A percentile compares a stretch with the other conserved stretches of the same genome.
Conservation (phyloP, 2,888 invertebrate species). For the Phytoseiulus persimilis region DNA sequence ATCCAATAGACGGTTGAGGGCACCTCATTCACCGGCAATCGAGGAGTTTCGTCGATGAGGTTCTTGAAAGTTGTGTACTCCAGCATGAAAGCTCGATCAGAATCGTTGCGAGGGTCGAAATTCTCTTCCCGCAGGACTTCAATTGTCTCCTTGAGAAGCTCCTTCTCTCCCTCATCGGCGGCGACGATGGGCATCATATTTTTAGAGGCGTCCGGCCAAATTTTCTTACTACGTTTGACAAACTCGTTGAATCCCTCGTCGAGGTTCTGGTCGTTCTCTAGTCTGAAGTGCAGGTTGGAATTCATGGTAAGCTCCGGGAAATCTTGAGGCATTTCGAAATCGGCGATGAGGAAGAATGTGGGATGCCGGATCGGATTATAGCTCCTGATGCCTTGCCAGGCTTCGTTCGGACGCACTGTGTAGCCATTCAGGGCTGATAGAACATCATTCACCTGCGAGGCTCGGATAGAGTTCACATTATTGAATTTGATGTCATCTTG, state of each 20-base stretch:
- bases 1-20: slow-evolving; percentile 29
- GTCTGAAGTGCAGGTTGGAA: slow-evolving; percentile 21
- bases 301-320: slow-evolving; percentile 29
- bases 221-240: background rate
- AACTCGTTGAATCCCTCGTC: slow-evolving; percentile 17
- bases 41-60: background rate
- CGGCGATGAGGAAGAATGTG: slow-evolving; percentile 6
- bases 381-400: slow-evolving; percentile 10
- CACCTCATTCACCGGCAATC: background rate
- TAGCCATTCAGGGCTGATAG: slow-evolving; percentile 20
- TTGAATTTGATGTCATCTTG: slow-evolving; percentile 34
- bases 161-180: background rate
- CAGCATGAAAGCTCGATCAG: slow-evolving; percentile 20
- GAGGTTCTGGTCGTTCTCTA: background rate
- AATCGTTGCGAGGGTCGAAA: background rate
- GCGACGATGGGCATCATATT: background rate
- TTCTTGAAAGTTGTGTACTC: slow-evolving; percentile 8
- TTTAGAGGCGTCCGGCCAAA: slow-evolving; percentile 8
- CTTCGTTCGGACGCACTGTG: background rate
- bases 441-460: slow-evolving; percentile 28
- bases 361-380: slow-evolving; percentile 31
- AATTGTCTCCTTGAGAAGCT: background rate
- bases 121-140: background rate
- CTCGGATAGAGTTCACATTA: slow-evolving; percentile 8
- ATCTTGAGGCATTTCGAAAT: slow-evolving; percentile 8